Base-by-base conservation (phyloP, 2,888 invertebrate species). In the Drosophila aldrichi region DNA sequence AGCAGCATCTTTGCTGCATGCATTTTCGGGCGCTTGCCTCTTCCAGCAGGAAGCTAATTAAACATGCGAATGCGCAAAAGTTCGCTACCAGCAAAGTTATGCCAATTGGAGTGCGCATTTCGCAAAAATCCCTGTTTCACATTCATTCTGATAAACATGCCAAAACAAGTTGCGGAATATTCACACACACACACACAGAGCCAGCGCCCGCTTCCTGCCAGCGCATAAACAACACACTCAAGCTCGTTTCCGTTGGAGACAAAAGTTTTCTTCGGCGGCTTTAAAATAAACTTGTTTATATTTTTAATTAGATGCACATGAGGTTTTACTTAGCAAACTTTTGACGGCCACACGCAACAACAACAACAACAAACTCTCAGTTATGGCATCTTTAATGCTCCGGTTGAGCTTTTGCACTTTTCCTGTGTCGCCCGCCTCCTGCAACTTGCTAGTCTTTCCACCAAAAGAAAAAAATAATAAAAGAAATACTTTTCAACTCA, bases 241-340 rank as follows among this genome's bases (percentile, higher is more conserved):
- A 34, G 22, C 61, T 71, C 62, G 57, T 63, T 88, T 88, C 81
- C 83, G 88, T 65, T 74, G 81, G 84, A 77, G 88, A 84, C 84
- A 88, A 84, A 84, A 86, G 68, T 84, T 84, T 88, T 83, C 87
- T 84, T 88, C 76, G 84, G 81, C 86, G 88, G 84, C 89, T 79
- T 89, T 89, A 81, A 86, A 84, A 77, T 86, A 84, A 84, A 84
- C 74, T 84, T 86, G 89, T 85, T 86, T 89, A 86, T 86, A 88
- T 86, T 88, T 89, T 86, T 86, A 86, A 86, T 86, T 87, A 86
- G 89, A 84, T 87, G 89, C 86, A 89, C 88, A 86, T 86, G 85
- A 84, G 89, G 79, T 89, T 84, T 84, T 81, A 87, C 83, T 89
- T 87, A 79, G 52, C 81, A 81, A 74, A 82, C 70, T 82, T 84